These are phyloP conservation scores for Gastrophysa polygoni DNA, from an alignment of 2,888 invertebrate species.

Conservation along the genomic window DNA sequence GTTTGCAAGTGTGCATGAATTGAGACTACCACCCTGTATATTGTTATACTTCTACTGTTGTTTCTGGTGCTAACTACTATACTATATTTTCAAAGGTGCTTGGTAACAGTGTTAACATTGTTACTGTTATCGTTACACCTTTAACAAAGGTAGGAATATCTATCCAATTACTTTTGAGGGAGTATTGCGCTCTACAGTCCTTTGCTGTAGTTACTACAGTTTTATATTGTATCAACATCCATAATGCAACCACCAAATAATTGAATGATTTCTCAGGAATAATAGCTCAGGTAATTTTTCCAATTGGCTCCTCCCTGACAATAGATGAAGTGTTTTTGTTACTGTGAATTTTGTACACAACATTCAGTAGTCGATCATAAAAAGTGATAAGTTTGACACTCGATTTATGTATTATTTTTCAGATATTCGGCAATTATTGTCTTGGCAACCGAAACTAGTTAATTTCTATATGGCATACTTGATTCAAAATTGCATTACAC, in stretches of 20 bases:
- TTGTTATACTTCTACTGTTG: conserved; percentile 33
- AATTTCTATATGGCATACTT: conserved; percentile 52
- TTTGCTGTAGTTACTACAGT: conserved; percentile 14
- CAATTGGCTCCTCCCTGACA: conserved; percentile 28
- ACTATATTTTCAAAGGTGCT: conserved; percentile 35
- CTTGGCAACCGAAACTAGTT: conserved; percentile 26
- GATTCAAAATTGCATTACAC: conserved; percentile 49
- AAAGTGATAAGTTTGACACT: conserved; percentile 35
- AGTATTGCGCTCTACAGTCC: conserved; percentile 4
- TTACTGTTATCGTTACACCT: conserved; percentile 34
- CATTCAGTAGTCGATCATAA: conserved; percentile 43
- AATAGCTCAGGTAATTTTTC: conserved; percentile 55
- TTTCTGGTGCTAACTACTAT: conserved; percentile 36
- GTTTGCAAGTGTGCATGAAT: background rate
- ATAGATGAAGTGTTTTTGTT: conserved; percentile 35
- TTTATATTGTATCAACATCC: conserved; percentile 43
- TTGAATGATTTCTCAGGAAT: conserved; percentile 56
- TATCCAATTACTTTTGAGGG: background rate
- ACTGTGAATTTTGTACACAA: conserved; percentile 32
- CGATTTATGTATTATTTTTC: conserved; percentile 24
- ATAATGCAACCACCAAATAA: conserved; percentile 37
- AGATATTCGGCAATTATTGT: conserved; percentile 23
- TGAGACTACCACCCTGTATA: conserved; percentile 23
- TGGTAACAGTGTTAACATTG: conserved; percentile 31
- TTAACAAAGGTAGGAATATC: conserved; percentile 32